These are phyloP conservation scores for Gymnarchus niloticus DNA, from an alignment of 2,113 vertebrate species.

Conservation along the genomic window DNA sequence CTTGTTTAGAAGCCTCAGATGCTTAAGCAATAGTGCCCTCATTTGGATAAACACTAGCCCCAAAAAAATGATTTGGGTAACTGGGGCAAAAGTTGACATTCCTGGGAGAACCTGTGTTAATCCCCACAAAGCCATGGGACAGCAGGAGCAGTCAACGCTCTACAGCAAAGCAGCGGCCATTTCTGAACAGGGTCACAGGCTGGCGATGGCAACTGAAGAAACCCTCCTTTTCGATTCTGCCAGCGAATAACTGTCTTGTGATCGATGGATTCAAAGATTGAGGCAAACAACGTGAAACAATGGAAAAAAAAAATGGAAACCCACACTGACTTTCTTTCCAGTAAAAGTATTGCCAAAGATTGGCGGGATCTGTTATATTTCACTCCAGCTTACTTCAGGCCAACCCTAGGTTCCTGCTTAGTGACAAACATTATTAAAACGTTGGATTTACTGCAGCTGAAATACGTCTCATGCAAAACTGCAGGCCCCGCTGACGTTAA, in stretches of 20 bases:
- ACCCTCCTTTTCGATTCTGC: not conserved
- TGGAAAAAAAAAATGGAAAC: not conserved
- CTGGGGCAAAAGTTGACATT: no score
- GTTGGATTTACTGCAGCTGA: not conserved
- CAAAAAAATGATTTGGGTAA: no score
- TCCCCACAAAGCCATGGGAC: no score
- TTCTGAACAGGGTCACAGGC: no score
- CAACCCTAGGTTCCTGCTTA: not conserved
- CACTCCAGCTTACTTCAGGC: not conserved
- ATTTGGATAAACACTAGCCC: no score
- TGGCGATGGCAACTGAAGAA: not conserved
- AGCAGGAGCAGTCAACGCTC: no score
- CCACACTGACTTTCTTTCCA: not conserved
- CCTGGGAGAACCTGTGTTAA: no score
- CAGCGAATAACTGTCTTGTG: not conserved
- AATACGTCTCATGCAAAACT: not conserved
- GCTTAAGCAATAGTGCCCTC: no score
- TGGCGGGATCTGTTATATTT: not conserved
- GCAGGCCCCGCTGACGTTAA: not conserved
- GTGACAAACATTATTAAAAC: conserved; percentile 8
- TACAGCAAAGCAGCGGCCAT: no score
- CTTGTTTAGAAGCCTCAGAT: not conserved
- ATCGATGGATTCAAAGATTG: not conserved
- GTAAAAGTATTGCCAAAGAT: not conserved
- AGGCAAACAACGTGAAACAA: not conserved